phyloP scores from a whole-genome alignment of 2,888 invertebrate species.

The Dinocampus coccinellae region DNA sequence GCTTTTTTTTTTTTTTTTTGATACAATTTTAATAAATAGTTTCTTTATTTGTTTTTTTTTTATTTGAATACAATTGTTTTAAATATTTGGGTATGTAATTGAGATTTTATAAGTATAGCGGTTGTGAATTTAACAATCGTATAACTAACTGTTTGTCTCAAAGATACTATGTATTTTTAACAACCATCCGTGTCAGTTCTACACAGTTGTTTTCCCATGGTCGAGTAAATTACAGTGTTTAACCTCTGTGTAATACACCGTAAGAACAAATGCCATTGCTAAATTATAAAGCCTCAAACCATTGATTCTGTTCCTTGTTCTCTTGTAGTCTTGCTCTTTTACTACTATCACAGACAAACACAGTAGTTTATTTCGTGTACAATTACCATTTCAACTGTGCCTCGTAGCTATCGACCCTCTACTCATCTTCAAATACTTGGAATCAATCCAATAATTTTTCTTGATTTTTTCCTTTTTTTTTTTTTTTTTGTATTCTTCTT shows the following conservation, averaged over 20 bases:
- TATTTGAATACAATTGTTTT: background rate
- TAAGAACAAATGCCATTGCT: constrained; percentile 37
- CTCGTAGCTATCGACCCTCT: background rate
- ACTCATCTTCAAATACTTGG: constrained; percentile 1
- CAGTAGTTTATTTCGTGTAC: background rate
- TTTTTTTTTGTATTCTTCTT: too few relatives aligned
- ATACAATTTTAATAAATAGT: too few relatives aligned
- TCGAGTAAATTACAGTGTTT: constrained; percentile 23
- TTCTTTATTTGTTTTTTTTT: too few relatives aligned
- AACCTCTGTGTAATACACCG: constrained; percentile 24
- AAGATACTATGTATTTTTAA: constrained; percentile 41
- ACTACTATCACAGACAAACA: background rate
- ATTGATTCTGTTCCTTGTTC: constrained; percentile 22
- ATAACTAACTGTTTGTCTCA: constrained; percentile 16
- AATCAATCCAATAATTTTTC: constrained; percentile 12
- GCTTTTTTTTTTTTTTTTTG: background rate
- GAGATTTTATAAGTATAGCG: constrained; percentile 1
- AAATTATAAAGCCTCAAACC: constrained; percentile 40
- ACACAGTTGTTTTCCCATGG: constrained; percentile 35
- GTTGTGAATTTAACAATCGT: constrained; percentile 13
- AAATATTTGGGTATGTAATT: background rate
- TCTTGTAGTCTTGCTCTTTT: constrained; percentile 23
- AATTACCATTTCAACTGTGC: constrained; percentile 6
- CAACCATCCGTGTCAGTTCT: constrained; percentile 31
- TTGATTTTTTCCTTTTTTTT: constrained; percentile 11